These are phyloP conservation scores for Drosophila persimilis DNA, from an alignment of 1,140 invertebrate species.

Conservation along the genomic window DNA sequence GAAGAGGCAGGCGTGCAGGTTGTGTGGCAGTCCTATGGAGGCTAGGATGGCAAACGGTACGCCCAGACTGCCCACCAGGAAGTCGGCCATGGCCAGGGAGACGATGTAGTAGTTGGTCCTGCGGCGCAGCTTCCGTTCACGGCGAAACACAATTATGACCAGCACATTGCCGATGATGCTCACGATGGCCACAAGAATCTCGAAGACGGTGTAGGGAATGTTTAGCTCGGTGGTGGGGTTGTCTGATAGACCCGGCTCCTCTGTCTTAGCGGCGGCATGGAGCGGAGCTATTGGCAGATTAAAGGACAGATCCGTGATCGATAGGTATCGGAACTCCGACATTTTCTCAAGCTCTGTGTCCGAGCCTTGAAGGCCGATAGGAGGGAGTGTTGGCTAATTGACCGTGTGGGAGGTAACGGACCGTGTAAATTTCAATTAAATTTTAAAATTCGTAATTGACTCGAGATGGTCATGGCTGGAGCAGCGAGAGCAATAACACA, in stretches of 20 bases:
- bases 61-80: conserved; percentile 90
- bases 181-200: conserved; percentile 91
- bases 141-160: conserved; percentile 92
- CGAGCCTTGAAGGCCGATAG: conserved; percentile 28
- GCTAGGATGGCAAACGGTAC: conserved; percentile 93
- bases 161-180: conserved; percentile 93
- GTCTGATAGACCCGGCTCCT: conserved; percentile 30
- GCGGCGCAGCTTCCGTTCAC: conserved; percentile 89
- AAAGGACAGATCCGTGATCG: conserved; percentile 68
- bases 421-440: conserved; percentile 57
- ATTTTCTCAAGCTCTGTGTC: conserved; percentile 38
- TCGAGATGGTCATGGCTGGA: conserved; percentile 47
- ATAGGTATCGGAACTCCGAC: conserved; percentile 75
- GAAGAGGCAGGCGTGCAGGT: conserved; percentile 92
- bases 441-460: conserved; percentile 63
- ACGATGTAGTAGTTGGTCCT: conserved; percentile 96
- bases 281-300: conserved; percentile 64
- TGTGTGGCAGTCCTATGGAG: conserved; percentile 89
- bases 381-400: conserved; percentile 1
- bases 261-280: conserved; percentile 33
- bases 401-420: not conserved
- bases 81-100: conserved; percentile 92
- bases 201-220: conserved; percentile 85
- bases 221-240: conserved; percentile 67
- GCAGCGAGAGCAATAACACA: conserved; percentile 49